Conservation (phyloP, 2,797 vertebrate genomes). For the Microctenopoma stevenorrisi region DNA sequence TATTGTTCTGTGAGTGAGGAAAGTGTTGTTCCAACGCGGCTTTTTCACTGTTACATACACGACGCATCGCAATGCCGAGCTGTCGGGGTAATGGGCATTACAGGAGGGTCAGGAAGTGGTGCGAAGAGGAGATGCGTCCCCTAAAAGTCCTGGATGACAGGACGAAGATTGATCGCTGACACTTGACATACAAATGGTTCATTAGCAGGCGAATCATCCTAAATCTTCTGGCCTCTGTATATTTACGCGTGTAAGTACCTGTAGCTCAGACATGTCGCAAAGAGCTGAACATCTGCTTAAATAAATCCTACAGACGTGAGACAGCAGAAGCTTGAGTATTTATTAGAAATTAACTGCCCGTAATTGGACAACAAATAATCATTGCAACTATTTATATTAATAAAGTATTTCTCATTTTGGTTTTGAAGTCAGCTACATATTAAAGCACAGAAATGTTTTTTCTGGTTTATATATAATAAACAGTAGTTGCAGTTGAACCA, state of each 20-base stretch:
- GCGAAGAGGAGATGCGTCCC: conserved; percentile 21
- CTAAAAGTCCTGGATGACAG: conserved; percentile 26
- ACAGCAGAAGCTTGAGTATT: no score
- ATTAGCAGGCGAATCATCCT: conserved; percentile 26
- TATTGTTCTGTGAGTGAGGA: conserved; percentile 18
- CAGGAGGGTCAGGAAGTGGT: conserved; percentile 15
- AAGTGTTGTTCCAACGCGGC: conserved; percentile 26
- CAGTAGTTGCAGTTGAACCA: conserved; percentile 2
- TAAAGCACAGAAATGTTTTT: no score
- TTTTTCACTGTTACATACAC: conserved; percentile 22
- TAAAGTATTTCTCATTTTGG: no score
- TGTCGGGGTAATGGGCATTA: conserved; percentile 27
- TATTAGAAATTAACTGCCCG: no score
- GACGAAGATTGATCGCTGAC: conserved; percentile 37
- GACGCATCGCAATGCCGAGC: conserved; percentile 18
- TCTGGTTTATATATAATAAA: not conserved
- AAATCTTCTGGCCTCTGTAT: conserved; percentile 9
- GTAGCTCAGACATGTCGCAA: conserved; percentile 9
- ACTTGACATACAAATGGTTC: conserved; percentile 14
- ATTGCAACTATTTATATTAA: no score
- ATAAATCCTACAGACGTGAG: not conserved
- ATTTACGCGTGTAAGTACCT: conserved; percentile 2
- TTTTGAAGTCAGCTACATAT: no score
- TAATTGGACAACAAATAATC: no score
- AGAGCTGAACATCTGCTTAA: not conserved